Base-by-base conservation (phyloP, 1,140 invertebrate species). In the Reticulitermes speratus region DNA sequence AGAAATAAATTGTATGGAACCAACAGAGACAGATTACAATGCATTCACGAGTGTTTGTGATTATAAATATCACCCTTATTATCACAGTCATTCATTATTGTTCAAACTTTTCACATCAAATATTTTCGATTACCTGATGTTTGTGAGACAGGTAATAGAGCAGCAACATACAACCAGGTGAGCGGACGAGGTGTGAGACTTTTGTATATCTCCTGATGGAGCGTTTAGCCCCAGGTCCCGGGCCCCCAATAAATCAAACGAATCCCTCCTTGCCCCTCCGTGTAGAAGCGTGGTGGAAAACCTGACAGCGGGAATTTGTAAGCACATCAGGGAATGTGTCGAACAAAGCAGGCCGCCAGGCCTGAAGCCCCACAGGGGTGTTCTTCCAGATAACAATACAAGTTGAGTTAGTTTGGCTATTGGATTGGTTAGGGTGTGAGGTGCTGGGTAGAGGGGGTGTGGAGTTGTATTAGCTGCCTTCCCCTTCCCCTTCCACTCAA, bases 171-270 rank as follows among this genome's bases (percentile, higher is more conserved):
- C 25, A n/a, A 75, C 65, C 65, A 75, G 65, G 65, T 75, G 65
- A 75, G 65, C 65, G n/a, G 65, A 8, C 65, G 65, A 75, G 65
- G 65, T 75, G 65, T 30, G 65, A 75, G 65, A 25, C 65, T 75
- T 75, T 75, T 75, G 65, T 75, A 75, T 25, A 25, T 75, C 65
- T 75, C 65, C 65, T 75, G 65, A 75, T 75, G 65, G 44, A 84
- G 83, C 83, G 83, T 84, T 84, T 84, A 52, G 83, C 83, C 83
- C 16, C 83, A 52, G 83, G 83, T 45, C 83, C 32, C 83, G 83
- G 83, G 48, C 83, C 83, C 32, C 83, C 83, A 84, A 84, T 84
- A 84, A 84, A 84, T 84, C 83, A 84, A 84, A 44, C 65, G 65
- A 75, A 75, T 30, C 65, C 65, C 65, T 75, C 65, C 65, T 75